These are phyloP conservation scores for Lophura nycthemera DNA, from an alignment of 2,113 vertebrate genomes.

Conservation along the genomic window DNA sequence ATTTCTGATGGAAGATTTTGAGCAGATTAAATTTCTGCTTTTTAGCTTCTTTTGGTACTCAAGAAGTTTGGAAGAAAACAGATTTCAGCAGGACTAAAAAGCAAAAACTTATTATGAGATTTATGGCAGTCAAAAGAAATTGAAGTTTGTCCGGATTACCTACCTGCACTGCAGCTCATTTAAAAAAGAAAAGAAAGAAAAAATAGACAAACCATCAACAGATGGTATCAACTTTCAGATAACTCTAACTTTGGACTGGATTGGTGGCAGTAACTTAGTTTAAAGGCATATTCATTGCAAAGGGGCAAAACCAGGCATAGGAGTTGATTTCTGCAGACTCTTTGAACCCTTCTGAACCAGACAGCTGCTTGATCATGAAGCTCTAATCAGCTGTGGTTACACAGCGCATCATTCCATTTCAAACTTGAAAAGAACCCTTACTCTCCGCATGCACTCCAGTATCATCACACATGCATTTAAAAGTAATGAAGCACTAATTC, in stretches of 20 bases:
- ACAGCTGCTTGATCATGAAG: not conserved
- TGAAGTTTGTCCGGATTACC: not conserved
- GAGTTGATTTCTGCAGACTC: not conserved
- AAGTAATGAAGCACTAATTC: not conserved
- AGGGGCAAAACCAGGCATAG: not conserved
- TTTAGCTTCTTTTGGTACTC: not conserved
- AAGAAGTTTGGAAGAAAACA: not conserved
- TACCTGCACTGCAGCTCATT: not conserved
- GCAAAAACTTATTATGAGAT: not conserved
- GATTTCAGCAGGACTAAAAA: not conserved
- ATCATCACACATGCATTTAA: not conserved
- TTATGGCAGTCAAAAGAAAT: not conserved
- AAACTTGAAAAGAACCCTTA: not conserved
- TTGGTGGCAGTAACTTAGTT: not conserved
- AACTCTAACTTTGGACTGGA: not conserved
- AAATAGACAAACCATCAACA: not conserved
- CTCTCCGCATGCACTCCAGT: not conserved
- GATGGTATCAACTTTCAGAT: not conserved
- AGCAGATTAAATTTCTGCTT: not conserved
- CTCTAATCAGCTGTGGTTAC: not conserved
- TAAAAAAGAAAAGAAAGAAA: not conserved
- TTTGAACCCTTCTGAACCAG: not conserved
- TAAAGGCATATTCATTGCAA: not conserved
- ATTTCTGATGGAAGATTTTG: not conserved
- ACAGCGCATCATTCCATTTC: rapidly evolving